Conservation (phyloP, 2,113 vertebrate genomes). For the Callaeas wilsoni region DNA sequence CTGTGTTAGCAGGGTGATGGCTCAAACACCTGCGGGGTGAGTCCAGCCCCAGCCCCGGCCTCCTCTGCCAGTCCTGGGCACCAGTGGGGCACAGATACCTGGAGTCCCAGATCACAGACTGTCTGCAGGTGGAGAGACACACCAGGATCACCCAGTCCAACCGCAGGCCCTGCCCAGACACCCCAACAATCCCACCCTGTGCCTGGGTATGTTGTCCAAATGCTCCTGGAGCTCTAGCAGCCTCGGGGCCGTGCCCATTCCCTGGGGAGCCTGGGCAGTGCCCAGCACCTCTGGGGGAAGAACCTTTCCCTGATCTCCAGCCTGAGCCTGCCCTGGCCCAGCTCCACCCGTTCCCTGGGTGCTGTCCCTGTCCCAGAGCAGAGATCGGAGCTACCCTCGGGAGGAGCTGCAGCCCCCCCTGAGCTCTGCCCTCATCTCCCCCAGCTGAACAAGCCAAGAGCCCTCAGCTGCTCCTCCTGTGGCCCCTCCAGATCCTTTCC, state of each 20-base stretch:
- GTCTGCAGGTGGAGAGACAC: background rate
- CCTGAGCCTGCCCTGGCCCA: background rate
- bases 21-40: accelerated
- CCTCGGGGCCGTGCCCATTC: background rate
- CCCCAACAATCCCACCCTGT: background rate
- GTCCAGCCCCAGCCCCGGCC: background rate
- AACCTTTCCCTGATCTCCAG: accelerated
- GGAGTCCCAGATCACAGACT: background rate
- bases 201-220: background rate
- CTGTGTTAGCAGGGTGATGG: accelerated
- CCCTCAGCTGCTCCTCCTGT: background rate
- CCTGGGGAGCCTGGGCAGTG: background rate
- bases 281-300: background rate
- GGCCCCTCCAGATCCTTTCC: background rate
- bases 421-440: background rate
- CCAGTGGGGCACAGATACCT: background rate
- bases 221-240: background rate
- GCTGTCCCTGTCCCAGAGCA: background rate
- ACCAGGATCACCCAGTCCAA: accelerated
- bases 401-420: background rate
- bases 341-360: background rate
- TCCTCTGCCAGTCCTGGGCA: background rate
- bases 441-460: background rate
- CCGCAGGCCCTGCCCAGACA: background rate
- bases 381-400: background rate